Conservation (phyloP, 1,140 invertebrate genomes). For the Trichogramma pretiosum region DNA sequence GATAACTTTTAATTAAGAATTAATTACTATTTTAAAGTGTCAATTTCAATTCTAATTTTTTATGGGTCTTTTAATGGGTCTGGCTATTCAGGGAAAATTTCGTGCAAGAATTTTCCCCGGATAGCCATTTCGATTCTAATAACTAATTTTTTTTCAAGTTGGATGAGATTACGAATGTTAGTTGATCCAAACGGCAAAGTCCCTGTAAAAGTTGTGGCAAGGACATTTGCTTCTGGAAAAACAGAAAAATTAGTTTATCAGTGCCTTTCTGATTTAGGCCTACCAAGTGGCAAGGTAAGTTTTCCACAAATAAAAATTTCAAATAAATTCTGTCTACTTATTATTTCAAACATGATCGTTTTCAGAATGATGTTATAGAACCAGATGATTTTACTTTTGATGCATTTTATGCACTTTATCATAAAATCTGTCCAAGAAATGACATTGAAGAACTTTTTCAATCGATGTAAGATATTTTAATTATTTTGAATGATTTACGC, state of each 20-base stretch:
- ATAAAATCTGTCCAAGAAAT: conserved; percentile 97
- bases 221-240: conserved; percentile 96
- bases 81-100: no score
- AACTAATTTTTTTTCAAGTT: conserved; percentile 65
- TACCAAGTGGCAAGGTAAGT: conserved; percentile 87
- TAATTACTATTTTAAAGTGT: no score
- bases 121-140: no score
- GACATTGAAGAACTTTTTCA: conserved; percentile 98
- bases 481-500: neutral
- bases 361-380: conserved; percentile 87
- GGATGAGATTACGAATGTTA: conserved; percentile 92
- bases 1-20: no score
- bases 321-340: no score
- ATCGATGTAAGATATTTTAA: conserved; percentile 76
- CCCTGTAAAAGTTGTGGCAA: conserved; percentile 90
- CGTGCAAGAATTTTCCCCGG: no score
- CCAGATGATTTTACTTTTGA: conserved; percentile 94
- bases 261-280: conserved; percentile 83
- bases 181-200: conserved; percentile 92
- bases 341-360: conserved; percentile 16
- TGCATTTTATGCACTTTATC: conserved; percentile 96
- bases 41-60: no score
- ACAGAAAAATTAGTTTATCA: conserved; percentile 98
- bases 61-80: no score
- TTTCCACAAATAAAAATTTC: neutral